Evolutionary conservation across 1,140 invertebrate species (phyloP), one percentile per base, ranked within the genome.

Genomic region (Sitodiplosis mosellana): DNA sequence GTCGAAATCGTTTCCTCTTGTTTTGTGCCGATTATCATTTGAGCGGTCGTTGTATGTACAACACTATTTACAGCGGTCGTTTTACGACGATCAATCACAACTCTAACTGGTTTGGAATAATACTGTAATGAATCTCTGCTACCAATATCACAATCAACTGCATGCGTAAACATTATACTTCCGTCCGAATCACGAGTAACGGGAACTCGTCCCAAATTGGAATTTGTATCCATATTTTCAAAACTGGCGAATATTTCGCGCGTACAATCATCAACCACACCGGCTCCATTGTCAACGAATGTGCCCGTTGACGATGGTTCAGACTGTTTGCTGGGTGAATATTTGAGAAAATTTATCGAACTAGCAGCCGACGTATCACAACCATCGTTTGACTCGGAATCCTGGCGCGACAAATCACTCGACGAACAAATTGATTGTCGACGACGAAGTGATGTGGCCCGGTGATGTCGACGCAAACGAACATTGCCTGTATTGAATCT

Each of bases 261-360:
- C 22, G 44, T 50, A n/a, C 34, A 22, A 8, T 33, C 45, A 22
- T 17, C 44, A 27, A n/a, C n/a, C n/a, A n/a, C n/a, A 38, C 38
- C 19, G 6, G 33, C 41, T 4, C 64, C 66, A 49, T 70, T 60
- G 59, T 70, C 69, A 11, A 70, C 60, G 53, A 71, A 65, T n/a
- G 68, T 70, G 52, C 67, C 68, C 18, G 58, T 59, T 53, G 53
- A 33, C 49, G 59, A 58, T 10, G 48, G 44, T 34, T 55, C 58
- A 27, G 58, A 54, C 6, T 57, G 59, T 40, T 59, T 52, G n/a
- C 69, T 62, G 52, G 76, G 71, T 50, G 73, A 74, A 59, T 78
- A 79, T 38, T 72, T 65, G 8, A 80, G 70, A 53, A 76, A 79
- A 27, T 76, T 76, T 57, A 72, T 73, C 6, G 74, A 72, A 63